Percentiles rank a stretch among this genome's conserved stretches.
These are phyloP conservation scores for Drosophila yooni DNA, from an alignment of 2,888 invertebrate genomes.

Conservation along the genomic window DNA sequence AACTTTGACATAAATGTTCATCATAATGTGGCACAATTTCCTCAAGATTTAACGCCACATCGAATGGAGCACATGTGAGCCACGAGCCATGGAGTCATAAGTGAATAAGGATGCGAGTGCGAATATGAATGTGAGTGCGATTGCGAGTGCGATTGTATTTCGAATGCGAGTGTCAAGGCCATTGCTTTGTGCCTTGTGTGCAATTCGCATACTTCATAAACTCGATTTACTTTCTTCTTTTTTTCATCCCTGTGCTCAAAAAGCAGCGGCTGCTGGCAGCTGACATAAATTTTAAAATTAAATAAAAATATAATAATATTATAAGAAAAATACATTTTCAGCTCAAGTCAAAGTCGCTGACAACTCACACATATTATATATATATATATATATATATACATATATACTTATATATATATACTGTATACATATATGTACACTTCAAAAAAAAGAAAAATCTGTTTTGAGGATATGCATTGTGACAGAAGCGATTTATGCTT, in stretches of 20 bases:
- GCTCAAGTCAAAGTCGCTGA: conserved; percentile 12
- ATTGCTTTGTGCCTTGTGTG: conserved; percentile 33
- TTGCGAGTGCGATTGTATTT: not conserved
- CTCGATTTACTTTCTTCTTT: conserved; percentile 55
- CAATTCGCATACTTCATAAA: conserved; percentile 67
- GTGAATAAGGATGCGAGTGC: conserved; percentile 7
- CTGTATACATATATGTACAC: not conserved
- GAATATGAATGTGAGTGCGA: not conserved
- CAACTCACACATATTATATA: conserved; percentile 15
- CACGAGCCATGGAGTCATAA: conserved; percentile 3
- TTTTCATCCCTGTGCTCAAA: conserved; percentile 5
- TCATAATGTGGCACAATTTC: conserved; percentile 80
- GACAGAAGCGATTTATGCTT: not conserved
- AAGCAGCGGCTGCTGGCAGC: conserved; percentile 40
- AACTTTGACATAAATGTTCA: conserved; percentile 75
- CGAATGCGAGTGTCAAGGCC: conserved; percentile 18
- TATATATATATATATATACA: conserved; percentile 26
- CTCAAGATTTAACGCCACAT: conserved; percentile 75
- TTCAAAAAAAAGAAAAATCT: not conserved
- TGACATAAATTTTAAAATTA: conserved; percentile 69
- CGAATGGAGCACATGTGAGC: conserved; percentile 28
- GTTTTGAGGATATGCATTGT: not conserved
- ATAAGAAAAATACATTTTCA: conserved; percentile 30
- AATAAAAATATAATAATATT: conserved; percentile 60
- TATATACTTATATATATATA: conserved; percentile 29